A percentile compares a stretch with the other conserved stretches of the same genome.
phyloP scores from a whole-genome alignment of 2,888 invertebrate genomes.

The Trachelus iudaicus region DNA sequence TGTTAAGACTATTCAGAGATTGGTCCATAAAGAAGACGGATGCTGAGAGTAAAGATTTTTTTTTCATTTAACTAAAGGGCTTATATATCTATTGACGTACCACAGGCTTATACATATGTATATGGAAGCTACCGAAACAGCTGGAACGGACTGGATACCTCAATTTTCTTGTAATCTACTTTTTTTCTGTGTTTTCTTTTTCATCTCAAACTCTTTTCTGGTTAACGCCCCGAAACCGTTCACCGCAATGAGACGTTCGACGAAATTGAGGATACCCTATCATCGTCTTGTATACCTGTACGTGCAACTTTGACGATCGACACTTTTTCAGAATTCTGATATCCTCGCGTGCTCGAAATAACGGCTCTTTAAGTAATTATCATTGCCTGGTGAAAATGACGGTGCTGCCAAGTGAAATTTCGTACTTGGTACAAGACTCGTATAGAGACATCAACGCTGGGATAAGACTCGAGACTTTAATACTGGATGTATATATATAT shows the following conservation, averaged over 20 bases:
- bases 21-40: background rate
- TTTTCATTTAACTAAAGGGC: background rate
- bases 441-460: constrained; percentile 54
- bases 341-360: background rate
- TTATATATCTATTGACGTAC: background rate
- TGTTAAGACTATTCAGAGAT: background rate
- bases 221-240: background rate
- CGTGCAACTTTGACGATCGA: background rate
- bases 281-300: background rate
- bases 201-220: background rate
- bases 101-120: background rate
- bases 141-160: background rate
- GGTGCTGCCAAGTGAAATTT: background rate
- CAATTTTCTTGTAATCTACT: background rate
- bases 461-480: constrained; percentile 5
- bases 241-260: background rate
- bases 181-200: background rate
- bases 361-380: background rate
- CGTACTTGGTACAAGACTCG: background rate
- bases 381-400: background rate
- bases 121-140: background rate
- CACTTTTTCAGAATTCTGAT: background rate
- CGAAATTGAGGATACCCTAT: background rate
- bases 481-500: background rate
- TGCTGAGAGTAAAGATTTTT: background rate